phyloP scores from a whole-genome alignment of 2,113 vertebrate genomes.

The Sorex fumeus region DNA sequence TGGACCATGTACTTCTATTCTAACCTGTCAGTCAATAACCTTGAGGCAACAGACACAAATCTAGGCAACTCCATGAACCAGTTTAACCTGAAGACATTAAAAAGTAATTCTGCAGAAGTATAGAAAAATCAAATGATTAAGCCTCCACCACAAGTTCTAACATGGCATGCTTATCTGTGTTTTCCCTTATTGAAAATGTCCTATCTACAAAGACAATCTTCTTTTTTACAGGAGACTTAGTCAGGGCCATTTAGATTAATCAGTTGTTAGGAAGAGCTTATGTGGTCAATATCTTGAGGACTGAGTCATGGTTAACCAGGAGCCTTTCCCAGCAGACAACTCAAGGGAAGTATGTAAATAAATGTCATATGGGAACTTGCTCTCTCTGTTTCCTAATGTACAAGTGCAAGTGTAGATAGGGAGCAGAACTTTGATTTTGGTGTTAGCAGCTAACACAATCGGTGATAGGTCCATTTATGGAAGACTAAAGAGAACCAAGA shows the following conservation, averaged over 20 bases:
- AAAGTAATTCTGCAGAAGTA: conserved; percentile 51
- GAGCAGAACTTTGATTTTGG: background rate
- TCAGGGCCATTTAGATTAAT: background rate
- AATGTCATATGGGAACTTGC: background rate
- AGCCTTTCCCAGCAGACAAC: background rate
- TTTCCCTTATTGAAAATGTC: conserved; percentile 38
- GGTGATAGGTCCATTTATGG: too few relatives aligned
- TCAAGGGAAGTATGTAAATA: background rate
- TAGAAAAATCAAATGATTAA: conserved; percentile 63
- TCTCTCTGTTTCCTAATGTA: background rate
- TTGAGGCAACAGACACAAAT: background rate
- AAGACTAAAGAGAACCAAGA: too few relatives aligned
- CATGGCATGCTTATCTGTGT: background rate
- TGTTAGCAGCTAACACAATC: background rate
- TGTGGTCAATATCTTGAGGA: conserved; percentile 1
- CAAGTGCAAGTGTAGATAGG: background rate
- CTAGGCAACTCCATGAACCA: conserved; percentile 38
- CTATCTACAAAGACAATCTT: background rate
- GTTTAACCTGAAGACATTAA: conserved; percentile 54
- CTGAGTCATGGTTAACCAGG: background rate
- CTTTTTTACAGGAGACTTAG: conserved; percentile 22
- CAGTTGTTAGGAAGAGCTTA: background rate
- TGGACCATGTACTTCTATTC: background rate
- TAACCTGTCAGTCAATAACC: conserved; percentile 48
- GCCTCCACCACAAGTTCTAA: conserved; percentile 20